A percentile compares a stretch with the other conserved stretches of the same genome.
Conservation (phyloP, 2,888 invertebrate genomes). For the Sphinx pinastri region DNA sequence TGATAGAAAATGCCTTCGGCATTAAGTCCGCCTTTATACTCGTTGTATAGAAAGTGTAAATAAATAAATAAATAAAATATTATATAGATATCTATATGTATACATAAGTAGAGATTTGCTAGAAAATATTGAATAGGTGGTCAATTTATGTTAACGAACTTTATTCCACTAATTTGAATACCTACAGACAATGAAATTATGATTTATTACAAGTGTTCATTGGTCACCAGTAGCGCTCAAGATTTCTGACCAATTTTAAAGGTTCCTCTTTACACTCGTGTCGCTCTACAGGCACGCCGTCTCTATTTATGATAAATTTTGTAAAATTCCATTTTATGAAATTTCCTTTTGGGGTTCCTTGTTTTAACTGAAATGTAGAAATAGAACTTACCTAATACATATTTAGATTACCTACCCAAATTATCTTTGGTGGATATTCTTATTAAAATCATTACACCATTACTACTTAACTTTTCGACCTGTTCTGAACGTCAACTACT, state of each 20-base stretch:
- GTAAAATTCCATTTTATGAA: slow-evolving; percentile 34
- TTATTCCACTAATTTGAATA: not conserved
- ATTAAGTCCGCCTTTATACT: too few relatives aligned
- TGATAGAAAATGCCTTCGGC: too few relatives aligned
- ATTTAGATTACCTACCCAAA: not conserved
- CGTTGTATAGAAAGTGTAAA: too few relatives aligned
- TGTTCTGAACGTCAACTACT: too few relatives aligned
- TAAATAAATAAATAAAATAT: too few relatives aligned
- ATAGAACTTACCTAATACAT: not conserved
- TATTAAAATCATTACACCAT: not conserved
- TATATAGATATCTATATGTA: too few relatives aligned
- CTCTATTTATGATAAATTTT: slow-evolving; percentile 30
- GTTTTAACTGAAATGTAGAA: not conserved
- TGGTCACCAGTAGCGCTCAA: not conserved
- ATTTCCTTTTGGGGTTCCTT: not conserved
- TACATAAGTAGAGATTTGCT: too few relatives aligned
- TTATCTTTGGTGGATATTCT: not conserved
- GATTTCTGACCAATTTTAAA: not conserved
- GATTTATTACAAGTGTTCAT: not conserved
- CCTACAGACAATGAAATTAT: not conserved
- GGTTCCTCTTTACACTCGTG: slow-evolving; percentile 3
- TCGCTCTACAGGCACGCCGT: not conserved
- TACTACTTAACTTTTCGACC: too few relatives aligned
- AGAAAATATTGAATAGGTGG: too few relatives aligned
- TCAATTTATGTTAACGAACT: too few relatives aligned